phyloP scores from a whole-genome alignment of 2,888 invertebrate species.

The Abscondita cerata region DNA sequence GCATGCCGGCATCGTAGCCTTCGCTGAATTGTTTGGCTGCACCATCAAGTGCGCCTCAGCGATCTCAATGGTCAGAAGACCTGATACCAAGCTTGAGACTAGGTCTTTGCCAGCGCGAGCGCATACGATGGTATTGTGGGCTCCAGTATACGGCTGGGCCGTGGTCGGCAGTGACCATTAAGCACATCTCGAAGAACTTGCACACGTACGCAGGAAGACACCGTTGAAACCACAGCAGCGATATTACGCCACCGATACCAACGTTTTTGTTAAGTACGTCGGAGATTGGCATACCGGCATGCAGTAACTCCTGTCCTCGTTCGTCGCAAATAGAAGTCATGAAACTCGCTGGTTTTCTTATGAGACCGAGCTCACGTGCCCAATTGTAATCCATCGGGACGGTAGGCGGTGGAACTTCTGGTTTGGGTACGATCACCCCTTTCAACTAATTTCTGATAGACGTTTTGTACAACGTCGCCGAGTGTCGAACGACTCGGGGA shows the following conservation, averaged over 20 bases:
- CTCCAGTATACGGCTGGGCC: constrained; percentile 98
- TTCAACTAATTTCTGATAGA: constrained; percentile 78
- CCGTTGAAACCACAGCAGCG: constrained; percentile 97
- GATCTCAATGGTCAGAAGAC: constrained; percentile 96
- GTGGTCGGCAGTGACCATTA: constrained; percentile 99
- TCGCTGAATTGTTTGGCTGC: constrained; percentile 97
- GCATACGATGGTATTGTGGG: constrained; percentile 98
- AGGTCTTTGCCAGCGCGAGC: constrained; percentile 97
- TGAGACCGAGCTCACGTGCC: constrained; percentile 97
- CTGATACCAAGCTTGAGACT: constrained; percentile 91
- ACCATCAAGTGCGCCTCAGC: constrained; percentile 97
- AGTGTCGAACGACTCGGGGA: constrained; percentile 93
- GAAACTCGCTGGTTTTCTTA: constrained; percentile 98
- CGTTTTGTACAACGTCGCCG: constrained; percentile 80
- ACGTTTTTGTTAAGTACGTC: constrained; percentile 92
- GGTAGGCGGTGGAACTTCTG: constrained; percentile 96
- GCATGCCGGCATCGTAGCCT: constrained; percentile 91
- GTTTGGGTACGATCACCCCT: constrained; percentile 85
- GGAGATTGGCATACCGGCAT: constrained; percentile 88
- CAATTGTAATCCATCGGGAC: constrained; percentile 99
- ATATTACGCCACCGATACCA: constrained; percentile 97
- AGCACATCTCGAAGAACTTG: constrained; percentile 98
- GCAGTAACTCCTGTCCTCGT: constrained; percentile 94
- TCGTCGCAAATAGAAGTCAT: constrained; percentile 99
- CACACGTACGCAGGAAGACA: constrained; percentile 92